Base-by-base conservation (phyloP, 2,797 vertebrate genomes). In the Microctenopoma stevenorrisi region DNA sequence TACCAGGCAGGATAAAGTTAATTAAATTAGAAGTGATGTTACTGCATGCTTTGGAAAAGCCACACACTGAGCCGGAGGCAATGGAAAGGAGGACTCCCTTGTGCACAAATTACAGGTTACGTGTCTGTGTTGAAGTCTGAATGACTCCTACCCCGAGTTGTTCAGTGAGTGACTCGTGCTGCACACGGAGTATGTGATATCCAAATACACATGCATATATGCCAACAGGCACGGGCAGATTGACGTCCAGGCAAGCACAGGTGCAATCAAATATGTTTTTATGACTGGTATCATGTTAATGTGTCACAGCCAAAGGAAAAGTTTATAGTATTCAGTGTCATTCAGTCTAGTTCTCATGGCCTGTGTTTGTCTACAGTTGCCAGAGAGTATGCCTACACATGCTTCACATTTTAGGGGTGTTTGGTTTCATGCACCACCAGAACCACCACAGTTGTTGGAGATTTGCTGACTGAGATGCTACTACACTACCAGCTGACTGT, bases 381-480 rank as follows among this genome's bases (percentile, higher is more conserved):
- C 81, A 68, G 68, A 87, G 83, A 92, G 90, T 92, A 88, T 86
- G 92, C 88, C 90, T 77, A 82, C 92, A 94, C 91, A 93, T 91
- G 92, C 88, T 92, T 86, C 58, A 66, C 88, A 93, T 93, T 93
- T 91, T 91, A 86, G 74, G 83, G 87, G 90, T 90, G 86, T 92
- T 92, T 67, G 63, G 84, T 94, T 94, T 93, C 87, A 88, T 72
- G 73, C 28, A 43, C 62, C 67, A 76, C 85, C 76, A 87, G 76
- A 81, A 84, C 76, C 77, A 63, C 71, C 78, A 54, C 79, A 74
- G 76, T 81, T 64, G 72, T 70, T 76, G 22, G 60, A 73, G 72
- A 64, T 80, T 80, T 86, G 78, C 89, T 90, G 89, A 89, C 76
- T 85, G 83, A 86, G 74, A 60, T 54, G 59, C 78, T 59, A 58